phyloP scores from a whole-genome alignment of 1,140 invertebrate species.

The Ostrea denselamellosa region DNA sequence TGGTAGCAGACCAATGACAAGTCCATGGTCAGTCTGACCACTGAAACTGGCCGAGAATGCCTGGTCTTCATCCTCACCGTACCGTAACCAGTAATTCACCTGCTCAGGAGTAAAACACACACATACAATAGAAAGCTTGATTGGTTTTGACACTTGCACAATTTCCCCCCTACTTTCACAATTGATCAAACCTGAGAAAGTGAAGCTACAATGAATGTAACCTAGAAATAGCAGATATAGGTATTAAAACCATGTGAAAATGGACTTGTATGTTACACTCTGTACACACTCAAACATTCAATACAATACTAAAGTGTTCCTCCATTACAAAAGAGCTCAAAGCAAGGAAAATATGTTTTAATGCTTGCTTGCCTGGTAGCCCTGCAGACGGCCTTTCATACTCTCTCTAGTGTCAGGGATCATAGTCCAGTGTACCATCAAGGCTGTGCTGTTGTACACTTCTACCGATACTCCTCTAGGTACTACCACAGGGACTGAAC shows the following conservation, averaged over 20 bases:
- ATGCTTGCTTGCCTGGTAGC: constrained; percentile 72
- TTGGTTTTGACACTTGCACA: no score
- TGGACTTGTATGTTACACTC: no score
- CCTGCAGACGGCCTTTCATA: constrained; percentile 93
- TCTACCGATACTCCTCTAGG: constrained; percentile 88
- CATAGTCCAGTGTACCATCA: constrained; percentile 94
- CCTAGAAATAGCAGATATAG: no score
- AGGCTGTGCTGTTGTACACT: constrained; percentile 92
- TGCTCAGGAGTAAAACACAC: constrained; percentile 36
- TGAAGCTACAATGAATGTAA: no score
- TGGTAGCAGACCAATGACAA: constrained; percentile 94
- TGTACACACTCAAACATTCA: no score
- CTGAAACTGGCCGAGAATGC: constrained; percentile 56
- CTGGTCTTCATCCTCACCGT: constrained; percentile 53
- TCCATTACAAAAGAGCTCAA: no score
- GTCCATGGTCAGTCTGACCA: constrained; percentile 79
- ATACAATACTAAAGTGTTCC: no score
- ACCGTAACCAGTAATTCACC: constrained; percentile 73
- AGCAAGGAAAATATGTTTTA: no score
- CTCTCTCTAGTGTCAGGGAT: constrained; percentile 91
- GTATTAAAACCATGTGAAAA: no score
- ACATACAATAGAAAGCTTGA: no score
- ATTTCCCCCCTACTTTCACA: no score
- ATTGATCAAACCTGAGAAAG: no score
- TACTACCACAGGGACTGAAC: constrained; percentile 90